Evolutionary conservation across 2,888 invertebrate genomes (phyloP).

Genomic region (Salticus scenicus): DNA sequence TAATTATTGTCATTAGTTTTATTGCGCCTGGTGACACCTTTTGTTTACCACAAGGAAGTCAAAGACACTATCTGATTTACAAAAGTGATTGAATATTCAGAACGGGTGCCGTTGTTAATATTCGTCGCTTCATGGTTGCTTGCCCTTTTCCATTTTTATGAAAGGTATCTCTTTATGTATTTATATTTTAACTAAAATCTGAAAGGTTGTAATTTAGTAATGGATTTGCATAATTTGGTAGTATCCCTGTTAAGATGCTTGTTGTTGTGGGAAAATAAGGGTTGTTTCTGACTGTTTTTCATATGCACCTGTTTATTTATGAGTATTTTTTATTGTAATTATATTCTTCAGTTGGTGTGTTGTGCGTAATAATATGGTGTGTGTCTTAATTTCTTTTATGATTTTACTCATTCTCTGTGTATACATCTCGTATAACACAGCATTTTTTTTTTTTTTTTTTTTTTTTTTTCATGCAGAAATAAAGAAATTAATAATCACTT

Average conservation of each 20-base stretch:
- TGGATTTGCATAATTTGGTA: neutral
- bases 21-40: neutral
- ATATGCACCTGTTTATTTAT: too few species aligned
- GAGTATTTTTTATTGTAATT: too few species aligned
- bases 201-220: conserved; percentile 15
- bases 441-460: too few species aligned
- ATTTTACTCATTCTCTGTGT: too few species aligned
- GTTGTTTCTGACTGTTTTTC: too few species aligned
- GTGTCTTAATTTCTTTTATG: too few species aligned
- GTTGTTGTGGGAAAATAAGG: too few species aligned
- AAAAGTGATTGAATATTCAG: conserved; percentile 14
- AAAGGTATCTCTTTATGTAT: neutral
- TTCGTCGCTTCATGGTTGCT: conserved; percentile 1
- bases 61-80: conserved; percentile 7
- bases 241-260: neutral
- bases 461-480: too few species aligned
- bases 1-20: conserved; percentile 3
- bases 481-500: too few species aligned
- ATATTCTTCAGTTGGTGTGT: too few species aligned
- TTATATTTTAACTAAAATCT: neutral
- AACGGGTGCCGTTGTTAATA: neutral
- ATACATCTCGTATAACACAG: too few species aligned
- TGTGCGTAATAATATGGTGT: too few species aligned
- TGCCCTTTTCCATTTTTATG: neutral
- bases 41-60: conserved; percentile 17